Base-by-base conservation (phyloP, 2,888 invertebrate genomes). In the Vesta saturnalis region DNA sequence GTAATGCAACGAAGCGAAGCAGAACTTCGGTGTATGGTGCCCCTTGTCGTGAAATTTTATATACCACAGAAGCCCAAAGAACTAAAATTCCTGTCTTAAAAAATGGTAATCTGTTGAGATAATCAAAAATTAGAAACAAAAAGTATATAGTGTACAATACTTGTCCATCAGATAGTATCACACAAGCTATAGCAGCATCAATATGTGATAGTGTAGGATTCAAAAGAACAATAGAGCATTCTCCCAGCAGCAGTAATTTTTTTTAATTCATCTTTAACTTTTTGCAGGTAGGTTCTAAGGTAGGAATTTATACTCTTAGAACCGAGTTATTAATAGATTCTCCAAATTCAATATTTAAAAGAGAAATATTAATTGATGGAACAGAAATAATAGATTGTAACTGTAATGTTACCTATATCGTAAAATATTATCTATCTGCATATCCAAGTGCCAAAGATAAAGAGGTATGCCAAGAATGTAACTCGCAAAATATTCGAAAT, bases 321-420 rank as follows among this genome's bases (percentile, higher is more conserved):
- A 18, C 19, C 6, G 2, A 18, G 8, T 18, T 49, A 18, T 8
- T 49, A 8, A 18, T 18, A 1, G 18, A 49, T 49, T 5, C 18
- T 4, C 3, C 18, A 8, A 18, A 49, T 49, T 49, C 8, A 49
- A 49, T 49, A 49, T 49, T 49, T 49, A 49, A 18, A 15, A 49
- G 18, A 49, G 18, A 18, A 8, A 49, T 14, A 18, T 49, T 49
- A 18, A 10, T 49, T 16, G 19, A 49, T 8, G 12, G 12, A 4
- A 49, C 49, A 16, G 49, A 49, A 18, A 49, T 8, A 49, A 49
- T 49, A 15, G 49, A 49, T 49, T 16, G 49, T 49, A 15, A 18
- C 16, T 49, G 49, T 10, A 49, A 49, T 18, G 49, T 49, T 14
- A 16, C 49, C 5, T 49, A 49, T 18, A 18, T 49, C n/a, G 39